Evolutionary conservation across 2,888 invertebrate genomes (phyloP).

Genomic region (Ypsolopha sequella): DNA sequence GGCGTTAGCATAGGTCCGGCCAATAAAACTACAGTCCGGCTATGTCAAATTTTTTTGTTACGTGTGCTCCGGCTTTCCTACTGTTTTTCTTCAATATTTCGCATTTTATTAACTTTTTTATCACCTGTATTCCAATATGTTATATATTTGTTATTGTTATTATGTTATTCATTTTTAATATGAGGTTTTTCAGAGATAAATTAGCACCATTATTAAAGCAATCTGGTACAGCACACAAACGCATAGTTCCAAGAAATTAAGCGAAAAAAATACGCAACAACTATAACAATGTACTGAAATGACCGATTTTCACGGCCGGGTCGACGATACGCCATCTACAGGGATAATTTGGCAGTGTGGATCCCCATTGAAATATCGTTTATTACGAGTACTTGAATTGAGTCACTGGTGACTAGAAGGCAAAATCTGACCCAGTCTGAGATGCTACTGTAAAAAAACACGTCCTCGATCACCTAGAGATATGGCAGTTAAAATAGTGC

Average conservation of each 20-base stretch:
- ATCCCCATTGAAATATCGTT: too few relatives aligned
- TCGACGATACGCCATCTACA: too few relatives aligned
- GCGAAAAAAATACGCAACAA: background rate
- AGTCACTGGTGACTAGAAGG: slow-evolving; percentile 35
- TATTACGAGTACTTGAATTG: slow-evolving; percentile 4
- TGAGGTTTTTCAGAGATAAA: too few relatives aligned
- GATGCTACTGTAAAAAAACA: slow-evolving; percentile 8
- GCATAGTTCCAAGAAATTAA: background rate
- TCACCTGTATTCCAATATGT: background rate
- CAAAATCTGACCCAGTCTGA: slow-evolving; percentile 24
- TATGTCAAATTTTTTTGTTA: too few relatives aligned
- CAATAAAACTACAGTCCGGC: too few relatives aligned
- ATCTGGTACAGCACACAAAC: background rate
- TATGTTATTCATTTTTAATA: too few relatives aligned
- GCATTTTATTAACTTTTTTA: background rate
- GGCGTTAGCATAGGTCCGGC: too few relatives aligned
- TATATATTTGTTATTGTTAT: too few relatives aligned
- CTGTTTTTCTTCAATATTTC: background rate
- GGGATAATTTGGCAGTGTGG: too few relatives aligned
- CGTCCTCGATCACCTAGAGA: background rate
- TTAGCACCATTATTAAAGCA: background rate
- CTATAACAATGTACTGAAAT: background rate
- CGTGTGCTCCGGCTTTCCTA: background rate
- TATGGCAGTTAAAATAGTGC: background rate
- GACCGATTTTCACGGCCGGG: too few relatives aligned